Evolutionary conservation across 2,888 invertebrate species (phyloP), one percentile per base, ranked within the genome.

Genomic region (Andrena chrysosceles): DNA sequence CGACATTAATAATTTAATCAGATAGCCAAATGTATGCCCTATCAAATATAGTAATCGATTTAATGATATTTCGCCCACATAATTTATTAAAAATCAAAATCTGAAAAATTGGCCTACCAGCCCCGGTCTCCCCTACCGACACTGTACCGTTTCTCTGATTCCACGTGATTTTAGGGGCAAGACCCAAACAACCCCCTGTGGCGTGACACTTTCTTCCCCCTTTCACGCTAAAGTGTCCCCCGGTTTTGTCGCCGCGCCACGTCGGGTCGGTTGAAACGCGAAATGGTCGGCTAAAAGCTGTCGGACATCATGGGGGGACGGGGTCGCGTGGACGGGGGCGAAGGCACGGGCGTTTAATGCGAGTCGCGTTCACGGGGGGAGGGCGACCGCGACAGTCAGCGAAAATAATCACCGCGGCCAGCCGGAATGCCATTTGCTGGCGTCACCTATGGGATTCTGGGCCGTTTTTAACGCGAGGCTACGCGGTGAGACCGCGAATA

Each of bases 381-480:
- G 80, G 77, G 13, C 68, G 77, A 81, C 80, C 80, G 72, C 80
- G 71, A 72, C 71, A 63, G 77, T 81, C 71, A 72, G 67, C 77
- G 80, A 72, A 81, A 77, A 77, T 81, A 81, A 81, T 81, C 77
- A 68, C 72, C 56, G 80, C 29, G 72, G 80, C 52, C 33, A 23
- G 56, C 62, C 35, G 67, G 48, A 67, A 77, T 63, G 77, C 72
- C 67, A 71, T 75, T 59, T 49, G 79, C 64, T 29, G 35, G 31
- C 29, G 35, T 79, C 75, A 35, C 69, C 63, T 64, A 79, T 66
- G 76, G 76, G 79, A 76, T 76, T 69, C 31, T 33, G 26, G 29
- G 54, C 23, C 63, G 29, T 79, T 79, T 79, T 79, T 79, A 79
- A 76, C 56, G 63, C 54, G 64, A 56, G 63, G 48, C 3, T 42